Conservation (phyloP, 2,113 vertebrate species). For the Muscicapa adusta region DNA sequence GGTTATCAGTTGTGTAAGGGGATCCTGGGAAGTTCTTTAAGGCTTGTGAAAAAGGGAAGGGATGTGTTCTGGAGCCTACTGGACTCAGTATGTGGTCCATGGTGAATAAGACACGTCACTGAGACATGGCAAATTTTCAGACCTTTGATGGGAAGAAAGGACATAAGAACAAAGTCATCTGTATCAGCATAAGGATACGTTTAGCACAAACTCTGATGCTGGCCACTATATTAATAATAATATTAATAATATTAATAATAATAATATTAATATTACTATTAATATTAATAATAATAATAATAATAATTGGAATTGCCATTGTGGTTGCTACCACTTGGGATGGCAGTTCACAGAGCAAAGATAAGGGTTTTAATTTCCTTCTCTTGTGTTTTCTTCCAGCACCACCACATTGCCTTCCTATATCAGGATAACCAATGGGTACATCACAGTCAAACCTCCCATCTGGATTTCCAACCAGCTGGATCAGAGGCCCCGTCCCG, state of each 20-base stretch:
- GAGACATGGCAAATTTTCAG: neutral
- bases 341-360: neutral
- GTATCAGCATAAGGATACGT: neutral
- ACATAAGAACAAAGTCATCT: neutral
- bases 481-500: constrained; percentile 43
- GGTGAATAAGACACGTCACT: neutral
- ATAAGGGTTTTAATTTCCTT: neutral
- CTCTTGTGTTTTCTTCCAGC: constrained; percentile 68
- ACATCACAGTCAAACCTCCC: constrained; percentile 81
- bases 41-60: neutral
- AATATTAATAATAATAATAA: too few relatives aligned
- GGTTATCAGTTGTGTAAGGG: neutral
- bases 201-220: neutral
- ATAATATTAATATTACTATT: too few relatives aligned
- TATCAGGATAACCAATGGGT: constrained; percentile 81
- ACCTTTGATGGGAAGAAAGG: neutral
- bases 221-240: neutral
- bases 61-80: neutral
- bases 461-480: constrained; percentile 71
- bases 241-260: too few relatives aligned
- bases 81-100: neutral
- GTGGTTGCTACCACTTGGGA: neutral
- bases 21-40: neutral
- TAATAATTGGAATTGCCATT: neutral
- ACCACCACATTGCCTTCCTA: constrained; percentile 81